A percentile compares a stretch with the other conserved stretches of the same genome.
These are phyloP conservation scores for Dasyornis broadbenti DNA, from an alignment of 2,113 vertebrate species.

Conservation along the genomic window DNA sequence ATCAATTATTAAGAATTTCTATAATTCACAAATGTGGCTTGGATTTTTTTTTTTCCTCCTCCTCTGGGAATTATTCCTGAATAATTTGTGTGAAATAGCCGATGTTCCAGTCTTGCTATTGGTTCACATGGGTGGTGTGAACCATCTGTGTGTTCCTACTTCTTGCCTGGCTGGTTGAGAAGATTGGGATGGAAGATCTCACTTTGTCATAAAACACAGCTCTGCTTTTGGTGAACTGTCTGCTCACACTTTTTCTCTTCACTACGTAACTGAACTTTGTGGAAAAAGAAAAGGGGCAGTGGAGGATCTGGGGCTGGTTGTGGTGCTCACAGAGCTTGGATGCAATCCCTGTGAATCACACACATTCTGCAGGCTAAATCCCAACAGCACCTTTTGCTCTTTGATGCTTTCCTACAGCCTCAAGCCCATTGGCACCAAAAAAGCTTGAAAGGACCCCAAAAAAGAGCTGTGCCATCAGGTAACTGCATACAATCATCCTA, in stretches of 20 bases:
- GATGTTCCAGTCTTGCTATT: neutral
- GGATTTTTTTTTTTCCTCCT: neutral
- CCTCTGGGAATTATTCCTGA: neutral
- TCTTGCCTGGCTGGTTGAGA: neutral
- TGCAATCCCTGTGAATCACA: neutral
- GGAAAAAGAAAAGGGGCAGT: neutral
- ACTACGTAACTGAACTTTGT: neutral
- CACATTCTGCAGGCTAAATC: neutral
- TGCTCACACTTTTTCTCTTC: neutral
- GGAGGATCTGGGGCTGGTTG: accelerated
- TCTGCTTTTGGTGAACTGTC: neutral
- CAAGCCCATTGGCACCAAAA: neutral
- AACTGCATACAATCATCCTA: neutral
- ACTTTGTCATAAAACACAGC: neutral
- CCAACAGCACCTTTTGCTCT: neutral
- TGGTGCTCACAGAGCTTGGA: neutral
- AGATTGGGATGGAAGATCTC: neutral
- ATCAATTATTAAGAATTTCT: neutral
- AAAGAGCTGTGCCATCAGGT: neutral
- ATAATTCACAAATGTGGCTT: neutral
- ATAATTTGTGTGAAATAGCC: neutral
- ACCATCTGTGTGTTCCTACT: neutral
- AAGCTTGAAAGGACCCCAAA: neutral
- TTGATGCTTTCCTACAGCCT: neutral
- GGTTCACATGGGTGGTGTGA: neutral